These are phyloP conservation scores for Staurois parvus DNA, from an alignment of 2,797 vertebrate species.

Conservation along the genomic window DNA sequence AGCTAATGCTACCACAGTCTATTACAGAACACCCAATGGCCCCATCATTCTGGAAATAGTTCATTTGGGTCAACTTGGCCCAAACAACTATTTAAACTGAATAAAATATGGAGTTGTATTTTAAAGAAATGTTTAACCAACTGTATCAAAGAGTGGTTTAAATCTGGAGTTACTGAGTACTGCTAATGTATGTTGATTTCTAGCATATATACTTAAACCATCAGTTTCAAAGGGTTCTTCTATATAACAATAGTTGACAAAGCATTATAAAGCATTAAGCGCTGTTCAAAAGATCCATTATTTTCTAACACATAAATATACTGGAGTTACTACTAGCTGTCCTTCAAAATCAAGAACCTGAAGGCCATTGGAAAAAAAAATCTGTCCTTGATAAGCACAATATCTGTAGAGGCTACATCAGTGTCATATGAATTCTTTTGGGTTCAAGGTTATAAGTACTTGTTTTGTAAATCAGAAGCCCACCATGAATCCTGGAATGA, in stretches of 20 bases:
- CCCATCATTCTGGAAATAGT: too few relatives aligned
- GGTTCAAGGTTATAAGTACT: background rate
- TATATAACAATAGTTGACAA: background rate
- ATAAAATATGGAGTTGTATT: too few relatives aligned
- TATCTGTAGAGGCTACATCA: background rate
- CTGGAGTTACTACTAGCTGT: background rate
- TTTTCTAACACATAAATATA: slow-evolving; percentile 1
- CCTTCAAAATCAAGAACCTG: background rate
- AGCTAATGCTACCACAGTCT: too few relatives aligned
- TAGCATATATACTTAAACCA: background rate
- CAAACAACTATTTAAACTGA: too few relatives aligned
- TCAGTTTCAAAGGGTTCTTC: background rate
- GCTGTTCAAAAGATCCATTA: background rate
- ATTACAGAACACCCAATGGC: too few relatives aligned
- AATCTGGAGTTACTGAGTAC: too few relatives aligned
- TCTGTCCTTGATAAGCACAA: slow-evolving; percentile 1
- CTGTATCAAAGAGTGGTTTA: too few relatives aligned
- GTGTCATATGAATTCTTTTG: background rate
- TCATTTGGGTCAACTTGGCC: too few relatives aligned
- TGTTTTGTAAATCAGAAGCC: background rate
- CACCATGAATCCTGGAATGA: too few relatives aligned
- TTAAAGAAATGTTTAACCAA: too few relatives aligned
- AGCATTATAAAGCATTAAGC: background rate
- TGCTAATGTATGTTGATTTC: too few relatives aligned
- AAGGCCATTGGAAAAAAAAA: background rate